A percentile compares a stretch with the other conserved stretches of the same genome.
Evolutionary conservation across 2,797 vertebrate genomes (phyloP).

Genomic region (Etheostoma nigrum): DNA sequence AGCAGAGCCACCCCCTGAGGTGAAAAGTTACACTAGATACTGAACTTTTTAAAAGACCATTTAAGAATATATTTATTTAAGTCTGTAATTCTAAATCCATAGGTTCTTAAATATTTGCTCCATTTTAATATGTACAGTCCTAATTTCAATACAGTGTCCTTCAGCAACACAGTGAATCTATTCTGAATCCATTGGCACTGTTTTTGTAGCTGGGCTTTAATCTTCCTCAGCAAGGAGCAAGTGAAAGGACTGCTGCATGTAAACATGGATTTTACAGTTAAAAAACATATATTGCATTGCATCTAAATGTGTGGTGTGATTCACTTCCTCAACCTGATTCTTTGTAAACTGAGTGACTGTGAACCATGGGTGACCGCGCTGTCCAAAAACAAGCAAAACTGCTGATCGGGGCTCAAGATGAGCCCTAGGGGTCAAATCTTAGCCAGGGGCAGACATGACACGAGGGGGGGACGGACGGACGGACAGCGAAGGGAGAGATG

Average conservation of each 20-base stretch:
- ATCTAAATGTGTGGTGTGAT: neutral
- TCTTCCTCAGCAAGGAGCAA: neutral
- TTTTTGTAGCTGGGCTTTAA: neutral
- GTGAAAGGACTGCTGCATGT: neutral
- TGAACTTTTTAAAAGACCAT: slow-evolving; percentile 49
- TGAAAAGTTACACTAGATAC: slow-evolving; percentile 49
- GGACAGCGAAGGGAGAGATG: slow-evolving; percentile 54
- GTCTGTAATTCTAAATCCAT: slow-evolving; percentile 36
- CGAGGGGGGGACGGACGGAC: neutral
- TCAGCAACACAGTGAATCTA: slow-evolving; percentile 18
- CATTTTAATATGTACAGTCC: slow-evolving; percentile 18
- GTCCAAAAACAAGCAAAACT: slow-evolving; percentile 49
- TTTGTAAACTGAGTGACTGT: neutral
- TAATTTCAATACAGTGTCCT: slow-evolving; percentile 18
- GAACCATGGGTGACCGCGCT: slow-evolving; percentile 5
- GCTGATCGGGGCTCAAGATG: slow-evolving; percentile 46
- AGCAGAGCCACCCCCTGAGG: slow-evolving; percentile 53
- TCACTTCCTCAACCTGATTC: neutral
- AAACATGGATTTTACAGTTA: slow-evolving; percentile 8
- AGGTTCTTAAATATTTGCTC: slow-evolving; percentile 40
- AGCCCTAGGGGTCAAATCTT: slow-evolving; percentile 58
- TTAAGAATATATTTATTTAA: slow-evolving; percentile 48
- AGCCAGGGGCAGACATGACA: slow-evolving; percentile 65
- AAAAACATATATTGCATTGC: neutral
- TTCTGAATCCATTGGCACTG: neutral